phyloP scores from a whole-genome alignment of 2,888 invertebrate genomes.

The Macaria notata region DNA sequence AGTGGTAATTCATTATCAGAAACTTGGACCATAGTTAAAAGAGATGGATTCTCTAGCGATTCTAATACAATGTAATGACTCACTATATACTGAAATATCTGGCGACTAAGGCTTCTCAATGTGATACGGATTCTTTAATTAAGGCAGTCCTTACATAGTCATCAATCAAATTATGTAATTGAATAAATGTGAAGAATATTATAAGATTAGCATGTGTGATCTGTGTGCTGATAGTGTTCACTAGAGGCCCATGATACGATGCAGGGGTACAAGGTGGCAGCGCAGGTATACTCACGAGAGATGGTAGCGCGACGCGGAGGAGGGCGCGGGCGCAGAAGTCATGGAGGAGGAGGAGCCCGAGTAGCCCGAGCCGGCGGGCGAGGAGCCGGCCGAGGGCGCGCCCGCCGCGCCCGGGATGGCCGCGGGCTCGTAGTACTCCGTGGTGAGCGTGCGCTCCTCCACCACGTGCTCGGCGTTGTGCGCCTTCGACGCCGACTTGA shows the following conservation, averaged over 20 bases:
- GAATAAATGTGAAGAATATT: too few relatives aligned
- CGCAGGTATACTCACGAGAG: slow-evolving; percentile 67
- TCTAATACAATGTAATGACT: too few relatives aligned
- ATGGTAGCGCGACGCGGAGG: slow-evolving; percentile 71
- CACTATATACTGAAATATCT: too few relatives aligned
- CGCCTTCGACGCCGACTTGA: slow-evolving; percentile 97
- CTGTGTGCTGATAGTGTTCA: too few relatives aligned
- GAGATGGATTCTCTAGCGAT: too few relatives aligned
- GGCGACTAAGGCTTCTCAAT: too few relatives aligned
- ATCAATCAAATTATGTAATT: too few relatives aligned
- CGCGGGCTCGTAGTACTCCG: slow-evolving; percentile 95
- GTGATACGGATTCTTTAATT: too few relatives aligned
- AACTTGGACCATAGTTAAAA: too few relatives aligned
- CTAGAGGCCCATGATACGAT: slow-evolving; percentile 26
- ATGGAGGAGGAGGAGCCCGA: slow-evolving; percentile 84
- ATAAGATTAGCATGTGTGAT: too few relatives aligned
- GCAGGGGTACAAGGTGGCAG: slow-evolving; percentile 12
- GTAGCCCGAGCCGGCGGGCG: slow-evolving; percentile 83
- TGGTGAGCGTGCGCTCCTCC: slow-evolving; percentile 93
- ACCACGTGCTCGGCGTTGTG: slow-evolving; percentile 94
- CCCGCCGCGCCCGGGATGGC: slow-evolving; percentile 85
- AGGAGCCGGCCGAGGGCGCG: slow-evolving; percentile 79
- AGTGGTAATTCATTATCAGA: too few relatives aligned
- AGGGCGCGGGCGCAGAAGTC: slow-evolving; percentile 73
- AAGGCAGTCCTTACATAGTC: too few relatives aligned